phyloP scores from a whole-genome alignment of 2,888 invertebrate species.

The Hemicrepidius hirtus region DNA sequence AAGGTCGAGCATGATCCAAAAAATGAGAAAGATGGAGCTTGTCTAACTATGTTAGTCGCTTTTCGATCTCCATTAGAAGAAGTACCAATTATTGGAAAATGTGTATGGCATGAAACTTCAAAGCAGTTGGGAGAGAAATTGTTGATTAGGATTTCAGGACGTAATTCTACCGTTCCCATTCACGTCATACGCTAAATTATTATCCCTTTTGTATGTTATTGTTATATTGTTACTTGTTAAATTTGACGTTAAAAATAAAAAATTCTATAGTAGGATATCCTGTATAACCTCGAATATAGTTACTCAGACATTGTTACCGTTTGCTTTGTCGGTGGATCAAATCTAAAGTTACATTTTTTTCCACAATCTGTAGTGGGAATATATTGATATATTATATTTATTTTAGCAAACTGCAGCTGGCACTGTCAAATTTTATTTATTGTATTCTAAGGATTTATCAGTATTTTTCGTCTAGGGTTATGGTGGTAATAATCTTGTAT shows the following conservation, averaged over 20 bases:
- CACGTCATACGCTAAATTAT: conserved; percentile 84
- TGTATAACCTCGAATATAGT: conserved; percentile 3
- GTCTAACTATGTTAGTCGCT: conserved; percentile 87
- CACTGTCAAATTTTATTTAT: conserved; percentile 17
- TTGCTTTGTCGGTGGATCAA: not conserved
- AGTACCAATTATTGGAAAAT: conserved; percentile 90
- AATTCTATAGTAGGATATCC: conserved; percentile 20
- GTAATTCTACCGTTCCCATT: conserved; percentile 86
- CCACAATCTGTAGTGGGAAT: no score
- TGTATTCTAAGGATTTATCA: conserved; percentile 8
- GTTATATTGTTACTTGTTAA: conserved; percentile 43
- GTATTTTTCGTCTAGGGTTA: conserved; percentile 26
- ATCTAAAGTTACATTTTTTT: not conserved
- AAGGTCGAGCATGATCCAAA: conserved; percentile 79
- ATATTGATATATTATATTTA: not conserved
- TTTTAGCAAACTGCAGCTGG: not conserved
- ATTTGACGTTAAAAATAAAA: conserved; percentile 32
- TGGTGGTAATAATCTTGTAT: conserved; percentile 21
- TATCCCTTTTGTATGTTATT: conserved; percentile 31
- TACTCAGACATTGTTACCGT: conserved; percentile 13
- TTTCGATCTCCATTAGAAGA: conserved; percentile 91
- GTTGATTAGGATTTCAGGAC: conserved; percentile 79
- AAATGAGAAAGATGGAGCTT: conserved; percentile 82
- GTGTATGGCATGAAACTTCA: conserved; percentile 90
- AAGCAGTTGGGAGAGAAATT: conserved; percentile 81